A percentile compares a stretch with the other conserved stretches of the same genome.
Evolutionary conservation across 2,888 invertebrate genomes (phyloP).

Genomic region (Campoplex nolae): DNA sequence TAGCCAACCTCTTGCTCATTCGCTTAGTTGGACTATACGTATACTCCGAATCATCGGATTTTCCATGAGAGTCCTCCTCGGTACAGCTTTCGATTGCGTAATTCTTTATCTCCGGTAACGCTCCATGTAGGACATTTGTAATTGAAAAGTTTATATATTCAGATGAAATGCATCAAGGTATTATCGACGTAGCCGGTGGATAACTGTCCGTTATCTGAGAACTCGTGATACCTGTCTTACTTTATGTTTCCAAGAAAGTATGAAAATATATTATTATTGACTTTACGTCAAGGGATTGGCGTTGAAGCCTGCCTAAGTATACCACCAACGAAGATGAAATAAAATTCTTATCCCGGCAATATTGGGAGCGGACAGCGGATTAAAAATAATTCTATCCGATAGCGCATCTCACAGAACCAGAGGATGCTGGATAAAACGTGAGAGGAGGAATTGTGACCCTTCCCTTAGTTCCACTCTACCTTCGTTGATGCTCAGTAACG

Average conservation of each 20-base stretch:
- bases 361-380: conserved; percentile 44
- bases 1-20: conserved; percentile 45
- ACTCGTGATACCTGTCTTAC: conserved; percentile 4
- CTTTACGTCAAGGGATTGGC: conserved; percentile 11
- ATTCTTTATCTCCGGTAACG: not conserved
- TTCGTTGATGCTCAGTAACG: conserved; percentile 74
- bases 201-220: not conserved
- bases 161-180: not conserved
- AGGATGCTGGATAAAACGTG: conserved; percentile 23
- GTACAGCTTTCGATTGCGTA: conserved; percentile 15
- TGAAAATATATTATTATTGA: conserved; percentile 46
- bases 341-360: conserved; percentile 47
- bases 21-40: conserved; percentile 74
- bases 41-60: conserved; percentile 76
- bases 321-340: conserved; percentile 45
- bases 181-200: conserved; percentile 14
- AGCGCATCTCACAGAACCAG: conserved; percentile 48
- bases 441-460: conserved; percentile 46
- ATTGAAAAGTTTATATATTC: conserved; percentile 11
- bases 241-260: conserved; percentile 3
- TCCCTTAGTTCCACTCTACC: not conserved
- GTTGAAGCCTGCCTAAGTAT: not conserved
- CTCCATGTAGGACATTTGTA: not conserved
- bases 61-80: conserved; percentile 53
- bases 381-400: conserved; percentile 66